A percentile compares a stretch with the other conserved stretches of the same genome.
Conservation (phyloP, 2,113 vertebrate species). For the Datnioides undecimradiatus region DNA sequence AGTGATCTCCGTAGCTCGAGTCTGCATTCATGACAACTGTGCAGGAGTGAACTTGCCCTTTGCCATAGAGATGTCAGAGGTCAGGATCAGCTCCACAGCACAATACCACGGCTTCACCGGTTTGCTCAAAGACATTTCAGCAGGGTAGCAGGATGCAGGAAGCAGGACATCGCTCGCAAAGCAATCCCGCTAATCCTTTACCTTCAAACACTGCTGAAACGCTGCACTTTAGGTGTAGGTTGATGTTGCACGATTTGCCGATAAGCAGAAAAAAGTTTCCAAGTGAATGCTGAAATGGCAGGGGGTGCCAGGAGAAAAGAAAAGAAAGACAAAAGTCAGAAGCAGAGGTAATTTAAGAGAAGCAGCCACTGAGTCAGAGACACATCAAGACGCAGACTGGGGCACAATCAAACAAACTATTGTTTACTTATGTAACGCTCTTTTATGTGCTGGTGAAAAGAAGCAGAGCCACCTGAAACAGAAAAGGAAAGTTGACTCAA, state of each 20-base stretch:
- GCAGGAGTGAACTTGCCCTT: too few relatives aligned
- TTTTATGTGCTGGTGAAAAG: neutral
- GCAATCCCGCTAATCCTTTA: neutral
- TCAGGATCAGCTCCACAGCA: neutral
- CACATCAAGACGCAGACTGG: neutral
- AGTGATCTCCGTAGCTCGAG: too few relatives aligned
- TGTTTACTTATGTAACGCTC: neutral
- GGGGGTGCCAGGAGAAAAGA: neutral
- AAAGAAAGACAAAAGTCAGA: neutral
- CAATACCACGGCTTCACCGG: neutral
- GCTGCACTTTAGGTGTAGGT: neutral
- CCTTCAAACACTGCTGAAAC: neutral
- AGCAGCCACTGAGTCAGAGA: neutral
- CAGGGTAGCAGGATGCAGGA: neutral
- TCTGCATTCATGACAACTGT: too few relatives aligned
- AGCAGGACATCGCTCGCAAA: neutral
- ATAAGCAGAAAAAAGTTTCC: neutral
- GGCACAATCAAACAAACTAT: neutral
- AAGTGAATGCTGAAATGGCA: neutral
- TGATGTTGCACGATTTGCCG: slow-evolving; percentile 7
- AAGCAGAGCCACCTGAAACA: neutral
- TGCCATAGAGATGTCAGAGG: neutral
- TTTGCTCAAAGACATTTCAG: slow-evolving; percentile 8
- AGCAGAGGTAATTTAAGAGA: neutral
- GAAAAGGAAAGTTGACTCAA: neutral